Evolutionary conservation across 2,113 vertebrate genomes (phyloP).

Genomic region (Anthoscopus minutus): DNA sequence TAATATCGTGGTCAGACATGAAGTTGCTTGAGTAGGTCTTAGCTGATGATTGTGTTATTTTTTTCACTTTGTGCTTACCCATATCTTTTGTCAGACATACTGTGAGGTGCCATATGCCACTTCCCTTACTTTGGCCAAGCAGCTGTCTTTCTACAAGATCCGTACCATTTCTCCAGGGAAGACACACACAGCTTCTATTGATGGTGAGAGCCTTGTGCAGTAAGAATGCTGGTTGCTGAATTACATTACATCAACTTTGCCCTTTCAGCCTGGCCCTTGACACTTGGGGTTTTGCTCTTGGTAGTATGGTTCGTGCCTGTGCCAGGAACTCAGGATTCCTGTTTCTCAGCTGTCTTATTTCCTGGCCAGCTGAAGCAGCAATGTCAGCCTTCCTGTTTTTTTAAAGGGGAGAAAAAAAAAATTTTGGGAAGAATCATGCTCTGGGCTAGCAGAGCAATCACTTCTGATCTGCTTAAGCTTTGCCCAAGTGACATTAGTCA

Average conservation of each 20-base stretch:
- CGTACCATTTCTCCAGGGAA: constrained; percentile 86
- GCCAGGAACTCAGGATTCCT: not conserved
- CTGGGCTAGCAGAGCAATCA: not conserved
- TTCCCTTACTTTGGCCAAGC: constrained; percentile 90
- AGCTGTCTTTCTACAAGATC: constrained; percentile 90
- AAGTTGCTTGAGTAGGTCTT: not conserved
- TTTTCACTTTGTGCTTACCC: constrained; percentile 4
- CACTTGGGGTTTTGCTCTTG: not conserved
- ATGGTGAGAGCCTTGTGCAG: constrained; percentile 78
- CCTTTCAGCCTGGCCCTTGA: not conserved
- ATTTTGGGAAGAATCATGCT: not conserved
- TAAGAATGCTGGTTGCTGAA: not conserved
- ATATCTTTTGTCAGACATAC: constrained; percentile 72
- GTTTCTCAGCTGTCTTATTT: not conserved
- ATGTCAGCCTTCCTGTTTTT: not conserved
- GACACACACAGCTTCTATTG: constrained; percentile 92
- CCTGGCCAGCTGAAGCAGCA: not conserved
- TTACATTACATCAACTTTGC: not conserved
- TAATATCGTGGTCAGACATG: not conserved
- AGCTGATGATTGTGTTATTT: not conserved
- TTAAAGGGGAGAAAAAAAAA: not conserved
- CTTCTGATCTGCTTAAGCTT: not conserved
- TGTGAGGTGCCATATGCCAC: constrained; percentile 89
- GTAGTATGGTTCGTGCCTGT: not conserved
- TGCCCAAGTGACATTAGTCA: not conserved